Evolutionary conservation across 2,113 vertebrate genomes (phyloP).

Genomic region (Amphiprion percula): DNA sequence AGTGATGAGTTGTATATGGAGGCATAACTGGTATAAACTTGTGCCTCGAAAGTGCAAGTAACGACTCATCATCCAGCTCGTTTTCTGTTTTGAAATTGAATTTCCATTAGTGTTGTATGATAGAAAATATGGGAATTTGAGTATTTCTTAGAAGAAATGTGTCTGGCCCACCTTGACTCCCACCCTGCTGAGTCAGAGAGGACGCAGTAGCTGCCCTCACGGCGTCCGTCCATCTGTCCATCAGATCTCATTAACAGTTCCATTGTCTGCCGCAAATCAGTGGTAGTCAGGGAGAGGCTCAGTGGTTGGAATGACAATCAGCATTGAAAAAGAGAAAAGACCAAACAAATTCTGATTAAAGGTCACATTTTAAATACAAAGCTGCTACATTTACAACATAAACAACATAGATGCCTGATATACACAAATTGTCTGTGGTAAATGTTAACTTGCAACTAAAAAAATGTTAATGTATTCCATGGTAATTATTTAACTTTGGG

Average conservation of each 20-base stretch:
- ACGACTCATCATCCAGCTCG: background rate
- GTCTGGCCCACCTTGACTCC: constrained; percentile 3
- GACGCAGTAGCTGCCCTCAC: constrained; percentile 40
- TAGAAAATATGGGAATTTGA: constrained; percentile 11
- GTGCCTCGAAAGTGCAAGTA: background rate
- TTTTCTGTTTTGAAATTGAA: constrained; percentile 8
- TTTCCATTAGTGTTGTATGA: background rate
- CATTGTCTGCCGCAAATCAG: constrained; percentile 46
- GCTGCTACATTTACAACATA: background rate
- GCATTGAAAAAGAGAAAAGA: background rate
- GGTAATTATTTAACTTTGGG: too few relatives aligned
- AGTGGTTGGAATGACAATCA: constrained; percentile 42
- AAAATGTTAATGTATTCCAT: too few relatives aligned
- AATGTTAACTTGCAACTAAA: too few relatives aligned
- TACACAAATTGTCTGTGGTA: too few relatives aligned
- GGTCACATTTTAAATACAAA: background rate
- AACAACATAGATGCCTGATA: background rate
- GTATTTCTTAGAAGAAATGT: constrained; percentile 2
- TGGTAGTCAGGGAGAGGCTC: constrained; percentile 15
- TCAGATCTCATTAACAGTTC: constrained; percentile 66
- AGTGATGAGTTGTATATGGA: background rate
- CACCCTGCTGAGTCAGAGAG: constrained; percentile 29
- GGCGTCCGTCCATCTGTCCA: constrained; percentile 62
- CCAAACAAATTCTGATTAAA: background rate
- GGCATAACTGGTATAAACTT: background rate